These are phyloP conservation scores for Polypedilum vanderplanki DNA, from an alignment of 1,140 invertebrate genomes.

Conservation along the genomic window DNA sequence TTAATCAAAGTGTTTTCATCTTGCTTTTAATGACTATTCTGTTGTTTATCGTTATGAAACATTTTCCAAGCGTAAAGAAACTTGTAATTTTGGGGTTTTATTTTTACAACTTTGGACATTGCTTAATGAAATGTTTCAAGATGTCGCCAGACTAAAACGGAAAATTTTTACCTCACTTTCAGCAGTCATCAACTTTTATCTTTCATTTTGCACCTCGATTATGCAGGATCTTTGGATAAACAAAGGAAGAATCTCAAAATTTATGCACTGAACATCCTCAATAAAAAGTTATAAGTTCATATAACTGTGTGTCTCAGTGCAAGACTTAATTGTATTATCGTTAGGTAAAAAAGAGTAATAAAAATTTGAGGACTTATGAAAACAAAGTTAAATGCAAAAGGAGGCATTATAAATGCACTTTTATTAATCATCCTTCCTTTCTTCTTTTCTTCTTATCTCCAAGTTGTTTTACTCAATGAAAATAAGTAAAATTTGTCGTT, in stretches of 20 bases:
- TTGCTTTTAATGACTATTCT: no score
- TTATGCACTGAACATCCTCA: conserved; percentile 23
- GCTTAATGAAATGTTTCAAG: no score
- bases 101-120: no score
- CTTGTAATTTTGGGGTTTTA: no score
- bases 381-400: conserved; percentile 11
- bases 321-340: neutral
- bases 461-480: neutral
- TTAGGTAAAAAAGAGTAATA: neutral
- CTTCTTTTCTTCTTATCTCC: neutral
- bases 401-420: neutral
- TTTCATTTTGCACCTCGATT: neutral
- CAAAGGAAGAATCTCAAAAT: neutral
- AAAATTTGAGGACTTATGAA: conserved; percentile 22
- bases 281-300: conserved; percentile 24
- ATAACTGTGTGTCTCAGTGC: neutral
- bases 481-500: neutral
- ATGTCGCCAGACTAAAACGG: no score
- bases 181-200: no score
- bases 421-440: neutral
- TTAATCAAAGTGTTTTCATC: no score
- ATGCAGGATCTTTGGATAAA: neutral
- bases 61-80: no score
- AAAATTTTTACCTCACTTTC: no score
- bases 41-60: no score